phyloP scores from a whole-genome alignment of 2,888 invertebrate genomes.

The Blastobasis adustella region DNA sequence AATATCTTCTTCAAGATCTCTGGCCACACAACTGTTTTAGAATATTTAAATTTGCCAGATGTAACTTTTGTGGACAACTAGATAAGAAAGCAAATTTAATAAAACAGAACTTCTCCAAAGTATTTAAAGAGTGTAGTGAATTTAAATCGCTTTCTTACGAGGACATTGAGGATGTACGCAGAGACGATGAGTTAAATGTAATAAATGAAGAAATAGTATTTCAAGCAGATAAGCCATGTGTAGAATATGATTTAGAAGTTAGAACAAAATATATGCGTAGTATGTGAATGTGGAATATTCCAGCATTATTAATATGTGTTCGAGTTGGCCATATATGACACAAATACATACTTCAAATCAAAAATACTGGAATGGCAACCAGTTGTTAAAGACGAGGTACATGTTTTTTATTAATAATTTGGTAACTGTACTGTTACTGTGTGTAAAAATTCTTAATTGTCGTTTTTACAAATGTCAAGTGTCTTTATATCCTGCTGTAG shows the following conservation, averaged over 20 bases:
- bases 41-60: slow-evolving; percentile 80
- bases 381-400: slow-evolving; percentile 66
- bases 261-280: too few relatives aligned
- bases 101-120: slow-evolving; percentile 75
- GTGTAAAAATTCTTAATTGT: too few relatives aligned
- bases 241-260: too few relatives aligned
- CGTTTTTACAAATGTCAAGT: slow-evolving; percentile 69
- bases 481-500: slow-evolving; percentile 68
- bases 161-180: too few relatives aligned
- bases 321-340: slow-evolving; percentile 79
- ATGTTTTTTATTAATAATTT: too few relatives aligned
- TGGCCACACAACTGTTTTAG: slow-evolving; percentile 81
- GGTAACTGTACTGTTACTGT: neutral
- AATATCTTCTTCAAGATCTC: slow-evolving; percentile 77
- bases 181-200: slow-evolving; percentile 83
- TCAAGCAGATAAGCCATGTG: too few relatives aligned
- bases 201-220: too few relatives aligned
- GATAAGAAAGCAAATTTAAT: slow-evolving; percentile 78
- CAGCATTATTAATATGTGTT: slow-evolving; percentile 77
- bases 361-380: slow-evolving; percentile 73
- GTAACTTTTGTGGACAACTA: slow-evolving; percentile 81
- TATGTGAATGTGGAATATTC: too few relatives aligned
- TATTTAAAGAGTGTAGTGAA: slow-evolving; percentile 76
- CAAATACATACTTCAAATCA: slow-evolving; percentile 66
- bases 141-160: too few relatives aligned